Evolutionary conservation across 2,113 vertebrate species (phyloP).

Genomic region (Tauraco erythrolophus): DNA sequence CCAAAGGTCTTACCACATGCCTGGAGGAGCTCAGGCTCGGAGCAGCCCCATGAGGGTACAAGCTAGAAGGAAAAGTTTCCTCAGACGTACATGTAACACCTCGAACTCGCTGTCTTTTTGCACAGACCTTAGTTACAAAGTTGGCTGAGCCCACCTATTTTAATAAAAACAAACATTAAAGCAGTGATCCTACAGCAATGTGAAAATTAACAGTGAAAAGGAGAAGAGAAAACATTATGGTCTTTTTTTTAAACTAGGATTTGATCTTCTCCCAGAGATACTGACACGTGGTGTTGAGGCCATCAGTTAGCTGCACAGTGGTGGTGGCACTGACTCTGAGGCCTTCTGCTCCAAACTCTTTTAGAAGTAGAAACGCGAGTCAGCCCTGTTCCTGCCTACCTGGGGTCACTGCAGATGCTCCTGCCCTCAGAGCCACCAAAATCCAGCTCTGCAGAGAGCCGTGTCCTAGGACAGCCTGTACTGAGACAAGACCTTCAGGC

Average conservation of each 20-base stretch:
- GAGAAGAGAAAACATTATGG: not conserved
- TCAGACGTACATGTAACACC: accelerated
- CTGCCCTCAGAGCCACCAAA: not conserved
- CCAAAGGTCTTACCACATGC: not conserved
- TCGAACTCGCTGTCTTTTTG: not conserved
- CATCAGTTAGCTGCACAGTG: not conserved
- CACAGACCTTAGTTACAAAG: not conserved
- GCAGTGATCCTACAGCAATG: not conserved
- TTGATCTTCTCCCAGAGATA: not conserved
- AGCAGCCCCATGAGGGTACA: not conserved
- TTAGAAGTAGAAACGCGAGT: not conserved
- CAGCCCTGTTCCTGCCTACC: not conserved
- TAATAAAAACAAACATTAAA: not conserved
- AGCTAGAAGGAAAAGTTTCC: not conserved
- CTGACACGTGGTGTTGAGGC: too few species aligned
- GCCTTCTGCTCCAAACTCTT: not conserved
- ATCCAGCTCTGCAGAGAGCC: not conserved
- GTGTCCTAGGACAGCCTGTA: not conserved
- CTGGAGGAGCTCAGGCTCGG: not conserved
- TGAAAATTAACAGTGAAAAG: not conserved
- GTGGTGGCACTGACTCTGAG: not conserved
- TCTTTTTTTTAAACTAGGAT: not conserved
- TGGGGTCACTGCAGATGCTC: not conserved
- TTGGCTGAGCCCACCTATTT: not conserved
- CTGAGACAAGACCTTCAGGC: not conserved